Percentiles rank a stretch among this genome's conserved stretches.
Evolutionary conservation across 1,140 invertebrate species (phyloP).

Genomic region (Pantala flavescens): DNA sequence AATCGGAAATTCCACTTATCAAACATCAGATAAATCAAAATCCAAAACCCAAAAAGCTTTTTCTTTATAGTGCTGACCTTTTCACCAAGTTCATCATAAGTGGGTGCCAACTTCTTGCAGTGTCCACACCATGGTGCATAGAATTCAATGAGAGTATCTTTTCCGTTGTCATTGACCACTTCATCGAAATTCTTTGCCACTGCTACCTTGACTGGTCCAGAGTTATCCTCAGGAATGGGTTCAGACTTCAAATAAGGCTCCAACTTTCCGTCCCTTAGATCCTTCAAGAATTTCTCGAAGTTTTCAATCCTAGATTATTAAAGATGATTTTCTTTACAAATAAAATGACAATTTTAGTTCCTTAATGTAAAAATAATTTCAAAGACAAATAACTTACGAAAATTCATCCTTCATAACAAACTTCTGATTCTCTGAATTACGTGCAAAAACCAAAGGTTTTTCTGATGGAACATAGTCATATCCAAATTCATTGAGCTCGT

Average conservation of each 20-base stretch:
- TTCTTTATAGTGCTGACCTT: conserved; percentile 46
- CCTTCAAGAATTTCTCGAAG: conserved; percentile 79
- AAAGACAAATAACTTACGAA: conserved; percentile 42
- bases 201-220: conserved; percentile 76
- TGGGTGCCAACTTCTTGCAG: conserved; percentile 90
- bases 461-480: conserved; percentile 76
- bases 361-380: neutral
- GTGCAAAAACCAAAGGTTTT: conserved; percentile 78
- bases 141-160: conserved; percentile 94
- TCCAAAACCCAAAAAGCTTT: too few species aligned
- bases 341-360: neutral
- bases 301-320: conserved; percentile 58
- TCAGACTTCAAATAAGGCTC: conserved; percentile 96
- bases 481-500: conserved; percentile 90
- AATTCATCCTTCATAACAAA: conserved; percentile 87
- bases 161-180: conserved; percentile 78
- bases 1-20: neutral
- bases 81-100: conserved; percentile 87
- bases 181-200: conserved; percentile 97
- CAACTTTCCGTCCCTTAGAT: conserved; percentile 69
- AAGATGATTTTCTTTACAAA: neutral
- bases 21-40: neutral
- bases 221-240: conserved; percentile 75
- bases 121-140: conserved; percentile 99
- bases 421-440: conserved; percentile 75